These are phyloP conservation scores for Podarcis cretensis DNA, from an alignment of 2,113 vertebrate genomes.

Conservation along the genomic window DNA sequence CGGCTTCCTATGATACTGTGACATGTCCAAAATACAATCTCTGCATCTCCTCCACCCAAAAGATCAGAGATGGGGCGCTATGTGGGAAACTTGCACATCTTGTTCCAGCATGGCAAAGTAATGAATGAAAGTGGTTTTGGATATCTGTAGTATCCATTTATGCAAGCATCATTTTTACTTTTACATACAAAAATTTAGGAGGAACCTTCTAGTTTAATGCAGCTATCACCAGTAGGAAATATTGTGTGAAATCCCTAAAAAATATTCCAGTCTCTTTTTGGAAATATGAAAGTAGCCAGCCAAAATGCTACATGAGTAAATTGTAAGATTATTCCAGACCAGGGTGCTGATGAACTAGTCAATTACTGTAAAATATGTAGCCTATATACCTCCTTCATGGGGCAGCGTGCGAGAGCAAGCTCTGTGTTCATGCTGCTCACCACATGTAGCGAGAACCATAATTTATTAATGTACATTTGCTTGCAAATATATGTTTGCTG, in stretches of 20 bases:
- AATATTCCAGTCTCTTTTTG: constrained; percentile 1
- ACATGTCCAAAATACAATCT: not conserved
- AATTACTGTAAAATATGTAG: constrained; percentile 14
- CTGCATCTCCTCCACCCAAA: not conserved
- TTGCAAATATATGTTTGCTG: not conserved
- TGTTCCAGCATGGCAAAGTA: not conserved
- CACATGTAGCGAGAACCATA: not conserved
- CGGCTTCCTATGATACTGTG: not conserved
- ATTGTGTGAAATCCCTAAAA: not conserved
- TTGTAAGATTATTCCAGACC: constrained; percentile 42
- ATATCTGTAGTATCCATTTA: not conserved
- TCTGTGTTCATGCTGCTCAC: not conserved
- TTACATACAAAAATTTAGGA: constrained; percentile 22
- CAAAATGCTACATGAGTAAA: not conserved
- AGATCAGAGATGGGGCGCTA: not conserved
- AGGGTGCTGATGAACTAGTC: not conserved
- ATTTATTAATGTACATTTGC: not conserved
- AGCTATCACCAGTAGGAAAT: not conserved
- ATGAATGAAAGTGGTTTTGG: not conserved
- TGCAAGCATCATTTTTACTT: not conserved
- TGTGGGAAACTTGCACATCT: not conserved
- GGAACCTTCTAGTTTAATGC: constrained; percentile 14
- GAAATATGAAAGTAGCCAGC: not conserved
- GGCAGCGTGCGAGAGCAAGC: not conserved
- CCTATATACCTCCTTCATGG: not conserved